Evolutionary conservation across 2,797 vertebrate species (phyloP).

Genomic region (Thripadectes ignobilis): DNA sequence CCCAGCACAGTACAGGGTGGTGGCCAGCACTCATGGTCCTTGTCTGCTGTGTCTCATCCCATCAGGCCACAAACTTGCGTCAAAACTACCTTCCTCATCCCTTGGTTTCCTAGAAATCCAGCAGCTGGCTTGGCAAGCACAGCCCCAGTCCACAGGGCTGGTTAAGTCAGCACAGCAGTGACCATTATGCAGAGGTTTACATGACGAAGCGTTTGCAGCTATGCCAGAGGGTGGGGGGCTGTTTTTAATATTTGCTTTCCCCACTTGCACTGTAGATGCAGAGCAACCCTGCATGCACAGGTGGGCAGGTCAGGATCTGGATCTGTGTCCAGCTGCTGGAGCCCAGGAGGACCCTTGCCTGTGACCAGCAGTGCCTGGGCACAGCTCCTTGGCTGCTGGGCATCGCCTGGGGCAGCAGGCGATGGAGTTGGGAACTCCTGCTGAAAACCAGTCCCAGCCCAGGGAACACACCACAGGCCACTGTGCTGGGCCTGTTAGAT

Average conservation of each 20-base stretch:
- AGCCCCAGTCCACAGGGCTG: neutral
- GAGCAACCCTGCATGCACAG: neutral
- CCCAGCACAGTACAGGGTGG: neutral
- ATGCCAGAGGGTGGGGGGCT: neutral
- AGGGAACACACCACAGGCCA: neutral
- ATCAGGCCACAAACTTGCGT: neutral
- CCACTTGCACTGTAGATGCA: neutral
- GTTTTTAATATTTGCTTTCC: neutral
- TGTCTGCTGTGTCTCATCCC: accelerated
- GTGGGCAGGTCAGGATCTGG: neutral
- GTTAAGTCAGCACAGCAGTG: neutral
- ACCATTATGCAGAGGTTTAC: neutral
- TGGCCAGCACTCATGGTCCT: neutral
- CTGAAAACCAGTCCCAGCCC: neutral
- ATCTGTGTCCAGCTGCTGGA: neutral
- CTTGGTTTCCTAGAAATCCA: conserved; percentile 1
- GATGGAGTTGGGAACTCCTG: accelerated
- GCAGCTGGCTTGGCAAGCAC: neutral
- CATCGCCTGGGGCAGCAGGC: neutral
- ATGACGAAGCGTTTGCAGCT: accelerated
- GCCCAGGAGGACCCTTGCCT: neutral
- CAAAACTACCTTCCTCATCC: neutral
- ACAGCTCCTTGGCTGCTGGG: neutral
- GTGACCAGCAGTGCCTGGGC: neutral
- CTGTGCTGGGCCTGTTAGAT: accelerated